These are phyloP conservation scores for Cryptocephalus primarius DNA, from an alignment of 2,888 invertebrate genomes.

Conservation along the genomic window DNA sequence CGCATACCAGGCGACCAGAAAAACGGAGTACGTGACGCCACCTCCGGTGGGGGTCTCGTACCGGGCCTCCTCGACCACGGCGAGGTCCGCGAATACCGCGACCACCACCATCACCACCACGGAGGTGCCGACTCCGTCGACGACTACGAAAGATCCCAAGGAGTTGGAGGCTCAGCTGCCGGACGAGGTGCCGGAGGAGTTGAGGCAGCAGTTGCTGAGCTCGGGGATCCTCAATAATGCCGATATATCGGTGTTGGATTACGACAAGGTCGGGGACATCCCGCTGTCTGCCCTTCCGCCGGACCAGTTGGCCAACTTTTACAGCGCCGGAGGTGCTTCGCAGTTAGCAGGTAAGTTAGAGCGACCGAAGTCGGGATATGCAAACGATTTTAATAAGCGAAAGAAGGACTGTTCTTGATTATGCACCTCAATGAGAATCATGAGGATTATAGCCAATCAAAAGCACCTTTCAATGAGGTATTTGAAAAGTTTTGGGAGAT, in stretches of 20 bases:
- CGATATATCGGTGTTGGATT: conserved; percentile 77
- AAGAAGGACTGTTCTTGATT: too few species aligned
- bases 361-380: too few species aligned
- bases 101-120: conserved; percentile 41
- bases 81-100: conserved; percentile 35
- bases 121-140: conserved; percentile 35
- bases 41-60: conserved; percentile 6
- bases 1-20: conserved; percentile 9
- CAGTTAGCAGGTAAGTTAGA: conserved; percentile 10
- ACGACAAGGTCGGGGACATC: conserved; percentile 80
- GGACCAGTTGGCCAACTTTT: conserved; percentile 78
- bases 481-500: too few species aligned
- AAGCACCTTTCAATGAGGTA: too few species aligned
- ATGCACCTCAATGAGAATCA: too few species aligned
- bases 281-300: conserved; percentile 73
- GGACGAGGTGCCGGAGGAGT: conserved; percentile 80
- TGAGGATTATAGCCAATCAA: too few species aligned
- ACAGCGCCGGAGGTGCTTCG: conserved; percentile 64
- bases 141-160: conserved; percentile 42
- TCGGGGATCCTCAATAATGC: conserved; percentile 82
- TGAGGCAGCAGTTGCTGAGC: conserved; percentile 68
- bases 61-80: conserved; percentile 1
- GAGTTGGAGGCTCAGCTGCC: conserved; percentile 53
- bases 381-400: too few species aligned
- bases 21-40: conserved; percentile 12